A percentile compares a stretch with the other conserved stretches of the same genome.
Evolutionary conservation across 1,140 invertebrate genomes (phyloP).

Genomic region (Nasonia giraulti): DNA sequence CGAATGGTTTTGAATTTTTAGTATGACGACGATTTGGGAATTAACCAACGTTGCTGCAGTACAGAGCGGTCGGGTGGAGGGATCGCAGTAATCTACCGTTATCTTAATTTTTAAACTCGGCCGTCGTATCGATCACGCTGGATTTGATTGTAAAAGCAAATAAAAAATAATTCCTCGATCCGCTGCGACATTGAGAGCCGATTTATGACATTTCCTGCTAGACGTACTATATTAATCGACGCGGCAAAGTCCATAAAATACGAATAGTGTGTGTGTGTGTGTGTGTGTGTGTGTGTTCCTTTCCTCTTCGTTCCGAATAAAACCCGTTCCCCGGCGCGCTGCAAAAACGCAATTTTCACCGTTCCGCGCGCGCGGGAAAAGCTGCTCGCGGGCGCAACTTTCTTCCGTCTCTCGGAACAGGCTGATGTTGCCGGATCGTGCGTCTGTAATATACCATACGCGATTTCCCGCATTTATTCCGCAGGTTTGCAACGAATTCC

Average conservation of each 20-base stretch:
- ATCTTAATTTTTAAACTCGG: neutral
- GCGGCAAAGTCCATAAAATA: neutral
- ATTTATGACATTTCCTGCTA: neutral
- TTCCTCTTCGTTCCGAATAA: neutral
- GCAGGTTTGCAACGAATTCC: neutral
- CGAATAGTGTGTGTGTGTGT: neutral
- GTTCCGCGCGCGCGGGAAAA: neutral
- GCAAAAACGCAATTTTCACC: constrained; percentile 27
- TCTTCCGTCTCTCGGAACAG: neutral
- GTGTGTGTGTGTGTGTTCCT: neutral
- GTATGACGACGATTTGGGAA: no score
- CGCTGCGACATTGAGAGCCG: neutral
- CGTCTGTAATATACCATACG: neutral
- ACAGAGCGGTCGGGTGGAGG: neutral
- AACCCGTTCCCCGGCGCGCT: neutral
- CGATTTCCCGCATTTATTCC: neutral
- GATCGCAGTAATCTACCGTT: neutral
- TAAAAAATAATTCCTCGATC: neutral
- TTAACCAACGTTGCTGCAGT: neutral
- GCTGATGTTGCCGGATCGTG: neutral
- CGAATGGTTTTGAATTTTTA: no score
- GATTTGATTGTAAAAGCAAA: neutral
- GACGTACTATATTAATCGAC: neutral
- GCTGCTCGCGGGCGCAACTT: no score
- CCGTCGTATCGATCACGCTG: neutral